Evolutionary conservation across 2,113 vertebrate genomes (phyloP), one percentile per base, ranked within the genome.

Genomic region (Hepsetus odoe): DNA sequence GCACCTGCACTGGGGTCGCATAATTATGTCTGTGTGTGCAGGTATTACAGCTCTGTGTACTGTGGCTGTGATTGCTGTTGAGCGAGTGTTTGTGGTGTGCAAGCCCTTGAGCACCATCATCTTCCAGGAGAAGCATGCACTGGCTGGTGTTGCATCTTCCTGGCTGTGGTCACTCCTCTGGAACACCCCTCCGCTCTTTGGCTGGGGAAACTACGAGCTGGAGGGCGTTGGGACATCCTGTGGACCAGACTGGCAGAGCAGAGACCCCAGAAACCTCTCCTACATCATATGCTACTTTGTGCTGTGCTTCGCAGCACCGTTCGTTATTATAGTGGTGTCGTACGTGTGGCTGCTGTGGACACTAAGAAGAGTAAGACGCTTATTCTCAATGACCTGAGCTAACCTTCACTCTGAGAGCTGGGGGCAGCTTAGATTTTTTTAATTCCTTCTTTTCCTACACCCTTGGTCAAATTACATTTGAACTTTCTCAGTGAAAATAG

Each of bases 141-240:
- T 83, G 2, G 85, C 82, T n/a, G 91, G 91, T 0, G 87, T 92
- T 20, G 85, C 69, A 2, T 38, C 88, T 2, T 88, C 89, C 33
- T 93, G 92, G 91, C 59, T 88, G 11, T 93, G 91, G 92, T 93
- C 92, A 42, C 80, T 94, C 20, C 78, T 86, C 6, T 94, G 93
- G 92, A 93, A 93, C 74, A 58, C 88, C 0, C 90, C 93, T 0
- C 90, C 91, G 0, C 87, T 94, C 46, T 91, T 93, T 32, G 91
- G 92, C 30, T 94, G 93, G 92, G 91, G 93, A 32, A 88, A 90
- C 72, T 93, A 92, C 33, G 88, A 92, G 61, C 81, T 92, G 83
- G 91, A 94, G 83, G 90, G 91, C 0, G 88, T 91, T 0, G 86
- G 89, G 81, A 93, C 92, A 0, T 93, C 90, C 49, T 94, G 92